Percentiles rank a stretch among this genome's conserved stretches.
These are phyloP conservation scores for Criorhina ranunculi DNA, from an alignment of 2,888 invertebrate species.

Conservation along the genomic window DNA sequence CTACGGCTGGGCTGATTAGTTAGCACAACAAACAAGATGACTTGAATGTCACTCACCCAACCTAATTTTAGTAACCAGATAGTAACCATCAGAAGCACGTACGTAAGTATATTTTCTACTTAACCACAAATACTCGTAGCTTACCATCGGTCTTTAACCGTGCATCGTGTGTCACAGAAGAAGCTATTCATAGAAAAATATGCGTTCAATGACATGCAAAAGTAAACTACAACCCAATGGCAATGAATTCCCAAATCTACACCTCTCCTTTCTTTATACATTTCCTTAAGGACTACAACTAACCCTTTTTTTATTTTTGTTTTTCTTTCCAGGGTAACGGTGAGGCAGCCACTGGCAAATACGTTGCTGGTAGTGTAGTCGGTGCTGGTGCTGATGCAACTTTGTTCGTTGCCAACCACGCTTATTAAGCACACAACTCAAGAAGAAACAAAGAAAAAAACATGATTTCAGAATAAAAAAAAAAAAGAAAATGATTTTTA, in stretches of 20 bases:
- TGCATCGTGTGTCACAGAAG: no score
- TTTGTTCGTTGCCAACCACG: conserved; percentile 97
- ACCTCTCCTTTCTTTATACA: not conserved
- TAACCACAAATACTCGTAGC: no score
- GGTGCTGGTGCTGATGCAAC: conserved; percentile 94
- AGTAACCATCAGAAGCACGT: no score
- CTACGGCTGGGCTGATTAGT: no score
- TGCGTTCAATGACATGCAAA: not conserved
- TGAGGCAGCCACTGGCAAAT: conserved; percentile 95
- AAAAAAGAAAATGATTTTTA: conserved; percentile 62
- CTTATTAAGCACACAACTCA: conserved; percentile 89
- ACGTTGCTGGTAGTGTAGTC: conserved; percentile 92
- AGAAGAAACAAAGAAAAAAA: conserved; percentile 40
- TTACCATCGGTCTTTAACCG: no score
- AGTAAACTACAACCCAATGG: conserved; percentile 8
- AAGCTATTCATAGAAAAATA: no score
- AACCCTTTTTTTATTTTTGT: not conserved
- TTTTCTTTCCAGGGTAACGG: conserved; percentile 91
- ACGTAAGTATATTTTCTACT: no score
- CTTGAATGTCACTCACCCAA: no score
- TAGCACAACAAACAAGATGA: no score
- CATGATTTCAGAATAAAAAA: conserved; percentile 45
- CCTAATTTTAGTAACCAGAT: no score
- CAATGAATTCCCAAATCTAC: conserved; percentile 27
- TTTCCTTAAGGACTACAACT: not conserved